Conservation (phyloP, 92 coral and sea anemone genomes). For the Siderastrea siderea region DNA sequence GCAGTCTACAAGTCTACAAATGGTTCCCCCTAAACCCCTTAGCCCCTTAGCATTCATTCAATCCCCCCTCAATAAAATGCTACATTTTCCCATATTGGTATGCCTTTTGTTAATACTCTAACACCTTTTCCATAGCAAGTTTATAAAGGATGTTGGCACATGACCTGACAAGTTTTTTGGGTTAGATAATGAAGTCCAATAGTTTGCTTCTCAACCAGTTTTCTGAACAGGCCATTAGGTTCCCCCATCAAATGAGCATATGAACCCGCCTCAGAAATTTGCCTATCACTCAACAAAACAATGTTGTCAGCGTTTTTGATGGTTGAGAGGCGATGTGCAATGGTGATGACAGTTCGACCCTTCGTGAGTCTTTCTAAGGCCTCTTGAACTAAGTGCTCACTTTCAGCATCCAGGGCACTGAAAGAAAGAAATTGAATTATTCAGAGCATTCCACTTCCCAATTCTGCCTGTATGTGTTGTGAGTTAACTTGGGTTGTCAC, state of each 20-base stretch:
- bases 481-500: too few species aligned
- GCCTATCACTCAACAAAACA: conserved; percentile 87
- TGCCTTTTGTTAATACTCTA: too few species aligned
- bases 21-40: too few species aligned
- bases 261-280: conserved; percentile 89
- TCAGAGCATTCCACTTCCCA: too few species aligned
- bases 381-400: conserved; percentile 96
- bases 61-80: too few species aligned
- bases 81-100: too few species aligned
- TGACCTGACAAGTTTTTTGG: not conserved
- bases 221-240: conserved; percentile 87
- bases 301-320: conserved; percentile 97
- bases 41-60: too few species aligned
- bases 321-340: conserved; percentile 98
- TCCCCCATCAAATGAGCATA: conserved; percentile 82
- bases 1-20: too few species aligned
- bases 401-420: conserved; percentile 97
- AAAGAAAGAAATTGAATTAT: not conserved
- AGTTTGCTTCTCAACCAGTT: conserved; percentile 96
- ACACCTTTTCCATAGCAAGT: too few species aligned
- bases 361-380: conserved; percentile 96
- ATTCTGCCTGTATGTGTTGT: too few species aligned
- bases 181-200: conserved; percentile 40
- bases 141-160: too few species aligned
- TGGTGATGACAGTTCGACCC: conserved; percentile 95